Conservation (phyloP, 2,888 invertebrate genomes). For the Folsomia candida region DNA sequence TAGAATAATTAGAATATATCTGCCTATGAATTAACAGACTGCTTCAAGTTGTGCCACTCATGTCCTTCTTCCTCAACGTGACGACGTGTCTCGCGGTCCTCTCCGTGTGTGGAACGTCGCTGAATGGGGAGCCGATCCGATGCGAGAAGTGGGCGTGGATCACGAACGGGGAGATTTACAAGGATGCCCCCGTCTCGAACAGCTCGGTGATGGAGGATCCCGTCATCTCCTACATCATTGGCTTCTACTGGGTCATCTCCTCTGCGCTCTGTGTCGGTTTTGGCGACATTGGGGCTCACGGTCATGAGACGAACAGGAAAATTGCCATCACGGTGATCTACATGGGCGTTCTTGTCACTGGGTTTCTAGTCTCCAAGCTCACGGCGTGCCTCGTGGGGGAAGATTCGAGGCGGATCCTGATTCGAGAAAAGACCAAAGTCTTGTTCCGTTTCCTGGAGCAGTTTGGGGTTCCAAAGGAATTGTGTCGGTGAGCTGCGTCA, state of each 20-base stretch:
- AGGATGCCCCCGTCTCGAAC: slow-evolving; percentile 6
- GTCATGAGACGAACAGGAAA: slow-evolving; percentile 21
- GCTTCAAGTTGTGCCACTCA: slow-evolving; percentile 43
- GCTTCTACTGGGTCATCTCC: slow-evolving; percentile 41
- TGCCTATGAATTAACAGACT: slow-evolving; percentile 37
- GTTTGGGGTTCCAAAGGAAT: slow-evolving; percentile 29
- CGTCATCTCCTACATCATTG: slow-evolving; percentile 29
- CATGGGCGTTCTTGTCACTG: slow-evolving; percentile 25
- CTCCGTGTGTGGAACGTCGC: slow-evolving; percentile 29
- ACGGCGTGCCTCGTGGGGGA: slow-evolving; percentile 45
- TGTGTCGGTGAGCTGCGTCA: slow-evolving; percentile 34
- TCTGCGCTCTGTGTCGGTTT: slow-evolving; percentile 39
- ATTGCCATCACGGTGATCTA: slow-evolving; percentile 35
- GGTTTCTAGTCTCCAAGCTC: slow-evolving; percentile 33
- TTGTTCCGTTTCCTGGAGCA: slow-evolving; percentile 38
- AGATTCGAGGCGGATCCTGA: slow-evolving; percentile 37
- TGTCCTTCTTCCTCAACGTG: slow-evolving; percentile 39
- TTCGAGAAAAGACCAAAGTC: slow-evolving; percentile 40
- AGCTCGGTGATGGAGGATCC: slow-evolving; percentile 15
- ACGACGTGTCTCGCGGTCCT: slow-evolving; percentile 32
- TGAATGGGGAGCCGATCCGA: slow-evolving; percentile 18
- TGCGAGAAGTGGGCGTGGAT: slow-evolving; percentile 40
- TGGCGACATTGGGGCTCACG: slow-evolving; percentile 37
- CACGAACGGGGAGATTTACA: slow-evolving; percentile 28
- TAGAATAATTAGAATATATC: neutral